A percentile compares a stretch with the other conserved stretches of the same genome.
Evolutionary conservation across 2,888 invertebrate genomes (phyloP).

Genomic region (Aethes cnicana): DNA sequence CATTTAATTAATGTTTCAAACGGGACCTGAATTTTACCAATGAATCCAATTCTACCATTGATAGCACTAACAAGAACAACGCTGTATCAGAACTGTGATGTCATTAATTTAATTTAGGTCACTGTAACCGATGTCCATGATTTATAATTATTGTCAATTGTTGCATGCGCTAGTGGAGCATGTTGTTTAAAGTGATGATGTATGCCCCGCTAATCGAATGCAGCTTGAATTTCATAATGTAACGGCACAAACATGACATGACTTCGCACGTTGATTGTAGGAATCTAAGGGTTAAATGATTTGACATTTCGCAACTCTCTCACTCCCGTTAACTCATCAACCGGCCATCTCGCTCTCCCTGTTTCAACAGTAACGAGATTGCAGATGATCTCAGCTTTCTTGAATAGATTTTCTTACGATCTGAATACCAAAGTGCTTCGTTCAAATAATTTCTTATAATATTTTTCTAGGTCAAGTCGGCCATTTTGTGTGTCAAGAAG

Average conservation of each 20-base stretch:
- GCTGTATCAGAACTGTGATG: neutral
- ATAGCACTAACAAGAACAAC: too few species aligned
- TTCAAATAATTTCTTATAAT: constrained; percentile 35
- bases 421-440: constrained; percentile 30
- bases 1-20: too few species aligned
- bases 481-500: constrained; percentile 27
- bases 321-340: constrained; percentile 40
- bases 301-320: constrained; percentile 58
- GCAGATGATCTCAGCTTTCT: constrained; percentile 44
- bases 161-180: constrained; percentile 6
- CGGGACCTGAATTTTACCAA: too few species aligned
- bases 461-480: constrained; percentile 38
- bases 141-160: constrained; percentile 28
- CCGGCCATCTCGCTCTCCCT: constrained; percentile 38
- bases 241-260: constrained; percentile 62
- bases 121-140: constrained; percentile 17
- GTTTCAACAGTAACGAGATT: constrained; percentile 47
- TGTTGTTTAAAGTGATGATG: constrained; percentile 56
- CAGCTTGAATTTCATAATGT: constrained; percentile 66
- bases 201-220: constrained; percentile 61
- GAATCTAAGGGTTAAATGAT: constrained; percentile 73
- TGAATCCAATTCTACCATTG: neutral
- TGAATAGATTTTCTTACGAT: constrained; percentile 40
- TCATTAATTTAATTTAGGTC: constrained; percentile 17
- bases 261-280: constrained; percentile 79